Percentiles rank a stretch among this genome's conserved stretches.
These are phyloP conservation scores for Chrysomallon squamiferum DNA, from an alignment of 1,140 invertebrate species.

Conservation along the genomic window DNA sequence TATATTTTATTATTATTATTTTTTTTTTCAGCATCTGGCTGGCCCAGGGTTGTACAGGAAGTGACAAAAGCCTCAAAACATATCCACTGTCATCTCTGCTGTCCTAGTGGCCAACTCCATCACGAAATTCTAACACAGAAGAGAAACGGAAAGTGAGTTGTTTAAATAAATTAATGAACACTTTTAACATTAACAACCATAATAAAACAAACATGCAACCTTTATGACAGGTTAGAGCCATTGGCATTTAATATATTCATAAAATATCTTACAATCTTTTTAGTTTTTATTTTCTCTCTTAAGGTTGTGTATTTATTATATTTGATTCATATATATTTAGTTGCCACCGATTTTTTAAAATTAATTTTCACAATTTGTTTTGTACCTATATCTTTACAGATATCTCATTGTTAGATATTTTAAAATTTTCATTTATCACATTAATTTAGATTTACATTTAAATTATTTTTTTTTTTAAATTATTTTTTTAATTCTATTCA, in stretches of 20 bases:
- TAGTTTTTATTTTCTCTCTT: not conserved
- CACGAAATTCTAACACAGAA: slow-evolving; percentile 78
- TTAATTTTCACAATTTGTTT: too few relatives aligned
- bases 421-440: too few relatives aligned
- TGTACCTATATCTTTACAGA: too few relatives aligned
- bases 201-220: not conserved
- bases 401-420: too few relatives aligned
- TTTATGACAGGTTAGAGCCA: not conserved
- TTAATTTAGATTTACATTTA: too few relatives aligned
- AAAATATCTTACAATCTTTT: not conserved
- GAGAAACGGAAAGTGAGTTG: slow-evolving; percentile 77
- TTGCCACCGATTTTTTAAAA: not conserved
- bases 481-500: too few relatives aligned
- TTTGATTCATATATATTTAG: not conserved
- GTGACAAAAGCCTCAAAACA: slow-evolving; percentile 73
- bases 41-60: slow-evolving; percentile 80
- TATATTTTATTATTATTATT: too few relatives aligned
- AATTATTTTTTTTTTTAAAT: too few relatives aligned
- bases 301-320: not conserved
- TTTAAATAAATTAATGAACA: too few relatives aligned
- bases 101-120: slow-evolving; percentile 74
- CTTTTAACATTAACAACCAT: too few relatives aligned
- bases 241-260: not conserved
- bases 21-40: slow-evolving; percentile 56
- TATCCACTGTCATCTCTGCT: slow-evolving; percentile 80